phyloP scores from a whole-genome alignment of 2,888 invertebrate species.

The Junonia oenone region DNA sequence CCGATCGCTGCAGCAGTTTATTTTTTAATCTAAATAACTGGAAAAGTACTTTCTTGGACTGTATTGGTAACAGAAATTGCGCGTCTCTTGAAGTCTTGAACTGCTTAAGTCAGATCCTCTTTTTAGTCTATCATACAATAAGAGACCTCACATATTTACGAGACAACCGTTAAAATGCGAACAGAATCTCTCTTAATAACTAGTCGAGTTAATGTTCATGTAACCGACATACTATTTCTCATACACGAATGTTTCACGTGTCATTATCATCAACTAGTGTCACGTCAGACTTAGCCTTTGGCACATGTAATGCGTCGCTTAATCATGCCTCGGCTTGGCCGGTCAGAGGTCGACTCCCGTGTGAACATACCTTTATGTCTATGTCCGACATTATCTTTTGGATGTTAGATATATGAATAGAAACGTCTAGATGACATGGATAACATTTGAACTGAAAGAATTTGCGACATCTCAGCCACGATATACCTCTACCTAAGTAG shows the following conservation, averaged over 20 bases:
- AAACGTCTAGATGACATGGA: neutral
- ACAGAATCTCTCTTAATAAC: too few species aligned
- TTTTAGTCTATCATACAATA: too few species aligned
- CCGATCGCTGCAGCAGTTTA: too few species aligned
- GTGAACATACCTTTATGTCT: slow-evolving; percentile 30
- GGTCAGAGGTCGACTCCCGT: slow-evolving; percentile 34
- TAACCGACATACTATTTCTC: slow-evolving; percentile 2
- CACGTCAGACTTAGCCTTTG: slow-evolving; percentile 31
- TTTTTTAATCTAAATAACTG: too few species aligned
- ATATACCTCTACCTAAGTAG: too few species aligned
- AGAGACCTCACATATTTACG: too few species aligned
- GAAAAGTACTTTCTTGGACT: too few species aligned
- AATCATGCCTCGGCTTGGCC: slow-evolving; percentile 32
- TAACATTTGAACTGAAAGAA: neutral
- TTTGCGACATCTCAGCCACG: neutral
- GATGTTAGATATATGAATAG: neutral
- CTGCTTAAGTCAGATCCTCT: too few species aligned
- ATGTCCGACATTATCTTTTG: slow-evolving; percentile 3
- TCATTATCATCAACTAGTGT: slow-evolving; percentile 35
- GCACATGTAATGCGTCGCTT: slow-evolving; percentile 31
- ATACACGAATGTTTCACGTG: slow-evolving; percentile 19
- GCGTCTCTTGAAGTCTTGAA: too few species aligned
- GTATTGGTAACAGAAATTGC: too few species aligned
- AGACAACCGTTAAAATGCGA: too few species aligned
- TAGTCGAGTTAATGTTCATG: neutral